Evolutionary conservation across 2,113 vertebrate genomes (phyloP).

Genomic region (Callospermophilus lateralis): DNA sequence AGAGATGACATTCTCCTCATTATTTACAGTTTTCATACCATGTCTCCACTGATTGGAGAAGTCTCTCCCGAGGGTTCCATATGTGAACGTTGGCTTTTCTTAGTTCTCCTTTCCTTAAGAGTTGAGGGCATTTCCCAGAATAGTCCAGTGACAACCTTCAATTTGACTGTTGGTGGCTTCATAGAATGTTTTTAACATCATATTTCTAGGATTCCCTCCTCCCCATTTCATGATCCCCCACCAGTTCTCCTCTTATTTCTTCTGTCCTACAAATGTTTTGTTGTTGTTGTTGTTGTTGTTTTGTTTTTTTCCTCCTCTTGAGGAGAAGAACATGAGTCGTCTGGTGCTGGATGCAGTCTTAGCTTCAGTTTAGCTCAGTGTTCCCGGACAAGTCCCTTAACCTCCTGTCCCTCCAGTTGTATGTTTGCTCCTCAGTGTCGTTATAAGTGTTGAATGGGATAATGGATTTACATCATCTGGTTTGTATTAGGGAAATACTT

Average conservation of each 20-base stretch:
- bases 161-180: background rate
- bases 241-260: background rate
- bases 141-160: background rate
- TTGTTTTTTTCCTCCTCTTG: too few species aligned
- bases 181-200: background rate
- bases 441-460: background rate
- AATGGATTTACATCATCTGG: conserved; percentile 24
- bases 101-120: background rate
- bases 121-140: background rate
- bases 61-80: background rate
- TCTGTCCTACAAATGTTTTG: background rate
- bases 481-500: conserved; percentile 21
- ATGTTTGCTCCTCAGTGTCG: background rate
- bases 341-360: background rate
- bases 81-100: conserved; percentile 23
- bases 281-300: background rate
- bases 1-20: conserved; percentile 9
- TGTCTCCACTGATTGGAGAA: conserved; percentile 6
- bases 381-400: background rate
- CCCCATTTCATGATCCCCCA: background rate
- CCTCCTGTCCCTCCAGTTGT: background rate
- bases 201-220: background rate
- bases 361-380: background rate
- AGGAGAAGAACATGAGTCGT: background rate
- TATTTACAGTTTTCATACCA: conserved; percentile 44